Conservation (phyloP, 2,888 invertebrate species). For the Drosophila colorata region DNA sequence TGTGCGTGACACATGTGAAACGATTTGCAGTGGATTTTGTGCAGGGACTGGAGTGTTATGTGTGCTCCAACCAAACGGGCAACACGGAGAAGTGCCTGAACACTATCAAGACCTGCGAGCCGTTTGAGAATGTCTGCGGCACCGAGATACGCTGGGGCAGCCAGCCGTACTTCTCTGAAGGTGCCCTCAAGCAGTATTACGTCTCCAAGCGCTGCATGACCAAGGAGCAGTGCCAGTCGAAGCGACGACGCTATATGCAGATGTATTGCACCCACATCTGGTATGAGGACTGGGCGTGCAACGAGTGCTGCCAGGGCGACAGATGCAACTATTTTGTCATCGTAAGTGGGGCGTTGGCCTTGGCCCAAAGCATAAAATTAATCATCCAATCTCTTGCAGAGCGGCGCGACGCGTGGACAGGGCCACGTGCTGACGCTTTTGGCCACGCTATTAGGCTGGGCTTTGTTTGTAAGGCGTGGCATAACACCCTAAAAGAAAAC, state of each 20-base stretch:
- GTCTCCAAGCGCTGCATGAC: slow-evolving; percentile 96
- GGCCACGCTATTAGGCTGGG: slow-evolving; percentile 24
- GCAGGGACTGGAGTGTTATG: slow-evolving; percentile 94
- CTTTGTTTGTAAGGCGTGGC: slow-evolving; percentile 21
- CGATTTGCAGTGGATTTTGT: slow-evolving; percentile 75
- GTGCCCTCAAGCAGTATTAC: slow-evolving; percentile 96
- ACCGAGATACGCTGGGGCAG: slow-evolving; percentile 96
- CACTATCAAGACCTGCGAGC: slow-evolving; percentile 95
- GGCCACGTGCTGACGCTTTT: slow-evolving; percentile 9
- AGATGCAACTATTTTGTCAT: slow-evolving; percentile 97
- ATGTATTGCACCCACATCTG: slow-evolving; percentile 94
- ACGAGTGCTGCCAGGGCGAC: slow-evolving; percentile 98
- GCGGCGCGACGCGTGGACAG: slow-evolving; percentile 43
- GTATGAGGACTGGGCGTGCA: slow-evolving; percentile 99
- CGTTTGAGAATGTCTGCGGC: slow-evolving; percentile 88
- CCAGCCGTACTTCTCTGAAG: slow-evolving; percentile 97
- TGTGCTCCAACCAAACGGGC: slow-evolving; percentile 96
- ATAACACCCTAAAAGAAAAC: slow-evolving; percentile 14
- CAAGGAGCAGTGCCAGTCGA: slow-evolving; percentile 91
- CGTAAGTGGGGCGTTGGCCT: slow-evolving; percentile 88
- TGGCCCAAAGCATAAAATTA: not conserved
- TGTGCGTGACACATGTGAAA: slow-evolving; percentile 25
- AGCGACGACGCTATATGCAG: slow-evolving; percentile 89
- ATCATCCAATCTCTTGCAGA: slow-evolving; percentile 43
- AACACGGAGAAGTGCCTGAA: slow-evolving; percentile 96